A percentile compares a stretch with the other conserved stretches of the same genome.
These are phyloP conservation scores for Cololabis saira DNA, from an alignment of 2,113 vertebrate genomes.

Conservation along the genomic window DNA sequence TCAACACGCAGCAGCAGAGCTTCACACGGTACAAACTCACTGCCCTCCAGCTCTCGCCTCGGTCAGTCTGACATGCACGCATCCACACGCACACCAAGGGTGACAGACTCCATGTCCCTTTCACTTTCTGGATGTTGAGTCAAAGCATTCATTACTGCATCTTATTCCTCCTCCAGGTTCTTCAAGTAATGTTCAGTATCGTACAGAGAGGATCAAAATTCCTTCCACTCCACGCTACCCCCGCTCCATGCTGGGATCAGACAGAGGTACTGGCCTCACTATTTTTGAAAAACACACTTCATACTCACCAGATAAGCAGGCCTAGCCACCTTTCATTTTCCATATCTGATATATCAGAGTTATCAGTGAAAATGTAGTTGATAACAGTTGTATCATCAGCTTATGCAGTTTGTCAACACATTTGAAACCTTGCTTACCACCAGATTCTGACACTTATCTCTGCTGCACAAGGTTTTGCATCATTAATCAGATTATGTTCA, in stretches of 20 bases:
- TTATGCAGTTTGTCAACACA: too few relatives aligned
- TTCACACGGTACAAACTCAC: constrained; percentile 94
- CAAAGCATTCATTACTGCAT: constrained; percentile 10
- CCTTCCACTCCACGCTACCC: constrained; percentile 94
- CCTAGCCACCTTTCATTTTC: not conserved
- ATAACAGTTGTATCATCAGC: too few relatives aligned
- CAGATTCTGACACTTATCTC: too few relatives aligned
- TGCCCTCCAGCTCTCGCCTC: constrained; percentile 92
- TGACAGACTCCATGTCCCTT: constrained; percentile 5
- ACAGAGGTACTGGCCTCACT: constrained; percentile 86
- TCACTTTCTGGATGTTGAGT: constrained; percentile 4
- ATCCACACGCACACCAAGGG: constrained; percentile 26
- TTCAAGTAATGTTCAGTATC: constrained; percentile 92
- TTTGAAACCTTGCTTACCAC: too few relatives aligned
- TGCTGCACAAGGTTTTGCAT: too few relatives aligned
- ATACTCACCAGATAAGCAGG: not conserved
- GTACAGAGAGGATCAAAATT: constrained; percentile 96
- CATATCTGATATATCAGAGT: not conserved
- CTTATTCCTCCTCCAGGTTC: constrained; percentile 82
- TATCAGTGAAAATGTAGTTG: too few relatives aligned
- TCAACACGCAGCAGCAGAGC: constrained; percentile 86
- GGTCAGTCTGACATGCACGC: constrained; percentile 83
- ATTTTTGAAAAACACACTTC: not conserved
- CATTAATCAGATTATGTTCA: too few relatives aligned
- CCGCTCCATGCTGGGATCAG: constrained; percentile 91